Conservation (phyloP, 2,888 invertebrate genomes). For the Entomobrya multifasciata region DNA sequence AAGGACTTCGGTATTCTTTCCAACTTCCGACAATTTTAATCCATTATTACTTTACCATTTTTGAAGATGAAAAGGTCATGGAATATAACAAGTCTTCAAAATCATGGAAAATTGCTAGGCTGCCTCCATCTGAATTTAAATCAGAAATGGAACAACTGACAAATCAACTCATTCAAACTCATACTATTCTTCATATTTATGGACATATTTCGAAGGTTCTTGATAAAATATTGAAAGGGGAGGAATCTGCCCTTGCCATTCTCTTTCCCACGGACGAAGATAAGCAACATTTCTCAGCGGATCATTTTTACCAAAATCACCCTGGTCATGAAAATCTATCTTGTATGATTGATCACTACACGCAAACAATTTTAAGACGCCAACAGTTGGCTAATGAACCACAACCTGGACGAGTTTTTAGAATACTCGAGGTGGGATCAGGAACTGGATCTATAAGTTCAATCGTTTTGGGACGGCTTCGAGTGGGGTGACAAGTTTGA, state of each 20-base stretch:
- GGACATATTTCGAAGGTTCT: background rate
- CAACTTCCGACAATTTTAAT: background rate
- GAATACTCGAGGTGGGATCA: slow-evolving; percentile 51
- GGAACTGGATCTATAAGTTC: slow-evolving; percentile 38
- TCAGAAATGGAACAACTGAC: background rate
- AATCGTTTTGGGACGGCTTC: background rate
- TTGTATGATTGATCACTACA: background rate
- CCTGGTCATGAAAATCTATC: background rate
- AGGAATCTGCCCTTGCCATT: background rate
- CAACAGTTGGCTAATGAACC: background rate
- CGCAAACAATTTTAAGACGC: background rate
- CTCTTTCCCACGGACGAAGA: slow-evolving; percentile 38
- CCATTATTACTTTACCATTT: slow-evolving; percentile 18
- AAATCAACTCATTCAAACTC: background rate
- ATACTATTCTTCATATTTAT: background rate
- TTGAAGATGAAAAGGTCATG: background rate
- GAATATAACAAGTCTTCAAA: background rate
- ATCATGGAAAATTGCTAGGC: background rate
- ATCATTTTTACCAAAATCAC: slow-evolving; percentile 23
- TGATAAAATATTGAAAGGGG: slow-evolving; percentile 11
- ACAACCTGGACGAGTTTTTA: background rate
- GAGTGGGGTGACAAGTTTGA: slow-evolving; percentile 12
- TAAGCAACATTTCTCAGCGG: slow-evolving; percentile 17
- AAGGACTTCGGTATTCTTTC: background rate
- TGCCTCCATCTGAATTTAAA: background rate